Conservation (phyloP, 2,797 vertebrate genomes). For the Sarcophilus harrisii region DNA sequence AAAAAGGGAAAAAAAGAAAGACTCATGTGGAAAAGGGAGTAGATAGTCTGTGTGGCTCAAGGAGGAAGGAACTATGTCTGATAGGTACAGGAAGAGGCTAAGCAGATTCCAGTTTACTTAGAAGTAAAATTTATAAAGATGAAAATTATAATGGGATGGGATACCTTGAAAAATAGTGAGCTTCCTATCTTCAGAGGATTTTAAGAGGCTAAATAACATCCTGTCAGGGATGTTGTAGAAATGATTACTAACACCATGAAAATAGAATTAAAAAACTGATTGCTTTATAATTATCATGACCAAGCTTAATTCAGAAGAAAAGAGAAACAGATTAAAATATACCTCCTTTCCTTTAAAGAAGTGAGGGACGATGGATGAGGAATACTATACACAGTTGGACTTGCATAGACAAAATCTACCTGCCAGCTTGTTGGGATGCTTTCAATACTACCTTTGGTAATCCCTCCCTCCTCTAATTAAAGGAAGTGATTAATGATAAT, state of each 20-base stretch:
- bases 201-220: background rate
- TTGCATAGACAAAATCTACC: constrained; percentile 34
- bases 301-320: background rate
- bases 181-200: background rate
- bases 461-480: constrained; percentile 53
- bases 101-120: background rate
- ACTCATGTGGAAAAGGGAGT: background rate
- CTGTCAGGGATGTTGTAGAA: background rate
- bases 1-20: background rate
- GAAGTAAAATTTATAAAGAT: background rate
- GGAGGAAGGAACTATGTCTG: background rate
- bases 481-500: constrained; percentile 56
- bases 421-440: background rate
- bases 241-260: background rate
- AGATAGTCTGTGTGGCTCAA: background rate
- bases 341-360: background rate
- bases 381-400: background rate
- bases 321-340: background rate
- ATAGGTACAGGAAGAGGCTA: background rate
- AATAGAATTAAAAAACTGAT: background rate
- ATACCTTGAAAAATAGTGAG: background rate
- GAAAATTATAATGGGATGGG: background rate
- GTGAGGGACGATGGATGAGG: background rate
- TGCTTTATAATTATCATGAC: background rate
- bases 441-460: constrained; percentile 18